Base-by-base conservation (phyloP, 2,888 invertebrate species). In the Acanthacorydalis orientalis region DNA sequence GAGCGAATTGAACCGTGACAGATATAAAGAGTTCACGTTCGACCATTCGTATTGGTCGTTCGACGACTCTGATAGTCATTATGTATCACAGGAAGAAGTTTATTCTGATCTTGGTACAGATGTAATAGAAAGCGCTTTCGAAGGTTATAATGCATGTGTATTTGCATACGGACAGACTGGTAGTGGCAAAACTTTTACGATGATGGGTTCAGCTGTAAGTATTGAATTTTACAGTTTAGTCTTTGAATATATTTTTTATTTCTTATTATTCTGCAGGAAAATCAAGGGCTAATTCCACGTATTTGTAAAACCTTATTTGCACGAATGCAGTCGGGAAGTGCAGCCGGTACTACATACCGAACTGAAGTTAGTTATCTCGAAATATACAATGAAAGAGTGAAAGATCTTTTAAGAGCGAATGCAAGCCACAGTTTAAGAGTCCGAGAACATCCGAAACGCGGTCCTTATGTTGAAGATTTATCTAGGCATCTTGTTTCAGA, bases 121-220 rank as follows among this genome's bases (percentile, higher is more conserved):
- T 65, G 84, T 85, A 52, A 78, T 85, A 52, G 80, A 81, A 66
- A 82, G 82, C 68, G 84, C 83, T 52, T 84, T 84, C 65, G 78
- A 83, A 59, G 84, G 84, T 34, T 89, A 89, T 72, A 89, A 89
- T 67, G 88, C 88, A 49, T 89, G 89, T 62, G 86, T 89, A 48
- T 89, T 90, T 69, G 89, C 90, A 40, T 90, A 90, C 63, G 90
- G 90, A 15, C 89, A 90, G 70, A 90, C 89, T 3, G 89, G 89
- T 53, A 87, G 87, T 64, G 89, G 89, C 47, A 90, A 90, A 68
- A 89, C 89, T 0, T 88, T 84, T 63, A 90, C 89, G 34, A 90
- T 90, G 89, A 89, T 89, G 88, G 89, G 89, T 4, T 76, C 80
- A 8, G 68, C 75, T 55, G 83, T 82, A 65, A 67, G 69, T 63